Base-by-base conservation (phyloP, 2,888 invertebrate genomes). In the Drosophila anomalata region DNA sequence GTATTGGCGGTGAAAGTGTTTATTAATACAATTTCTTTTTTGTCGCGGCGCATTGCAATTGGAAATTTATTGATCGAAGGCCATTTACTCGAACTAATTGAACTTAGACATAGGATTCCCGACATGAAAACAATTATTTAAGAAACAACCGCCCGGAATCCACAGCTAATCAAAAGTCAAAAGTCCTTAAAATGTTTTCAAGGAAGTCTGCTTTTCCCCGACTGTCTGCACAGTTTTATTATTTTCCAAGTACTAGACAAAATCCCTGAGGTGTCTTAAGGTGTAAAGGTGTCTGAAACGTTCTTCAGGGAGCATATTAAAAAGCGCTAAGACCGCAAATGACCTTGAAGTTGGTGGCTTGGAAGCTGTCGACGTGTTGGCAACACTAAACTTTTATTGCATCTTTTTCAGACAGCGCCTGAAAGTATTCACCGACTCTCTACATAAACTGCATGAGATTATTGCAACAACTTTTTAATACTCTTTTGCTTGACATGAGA, bases 1-100 rank as follows among this genome's bases (percentile, higher is more conserved):
- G 76, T 74, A 77, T 73, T 78, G 79, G 66, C 59, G 88, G 88
- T 80, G 88, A 88, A 88, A 88, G 88, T 90, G 80, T 78, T 89
- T 88, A 88, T 77, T 75, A 88, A 87, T 59, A 77, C 62, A 84
- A 75, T 87, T 87, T 88, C 85, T 69, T 73, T 86, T 73, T 63
- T 62, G 62, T 66, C 70, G 52, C 61, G 58, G 72, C 46, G 61
- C 53, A 22, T 44, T 55, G 69, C 62, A 68, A 58, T 74, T 74
- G 55, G 41, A 68, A 77, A 79, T 63, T 55, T 60, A 76, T 79
- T 63, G 33, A 39, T 44, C 60, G 46, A 42, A 63, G 62, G 68
- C 65, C 68, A 69, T 56, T 57, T 29, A 55, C 39, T 14, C 29
- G 12, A 29, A 17, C 17, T 17, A 12, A 12, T 17, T 36, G 9